A percentile compares a stretch with the other conserved stretches of the same genome.
Evolutionary conservation across 2,888 invertebrate species (phyloP).

Genomic region (Cheilosia impressa): DNA sequence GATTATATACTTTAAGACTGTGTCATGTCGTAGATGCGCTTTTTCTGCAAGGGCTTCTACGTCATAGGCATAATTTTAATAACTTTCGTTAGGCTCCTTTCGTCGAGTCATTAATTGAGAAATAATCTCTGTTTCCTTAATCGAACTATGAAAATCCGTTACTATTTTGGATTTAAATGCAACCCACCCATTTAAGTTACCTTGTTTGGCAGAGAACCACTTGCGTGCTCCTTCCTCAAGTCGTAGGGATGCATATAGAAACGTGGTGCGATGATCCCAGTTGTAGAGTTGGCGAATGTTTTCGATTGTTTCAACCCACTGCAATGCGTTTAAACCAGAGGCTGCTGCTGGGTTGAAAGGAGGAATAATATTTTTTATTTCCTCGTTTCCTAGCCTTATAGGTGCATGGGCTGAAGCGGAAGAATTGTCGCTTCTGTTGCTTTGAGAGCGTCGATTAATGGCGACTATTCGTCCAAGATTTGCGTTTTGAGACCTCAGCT

Average conservation of each 20-base stretch:
- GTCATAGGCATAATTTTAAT: slow-evolving; percentile 23
- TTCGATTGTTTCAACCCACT: slow-evolving; percentile 41
- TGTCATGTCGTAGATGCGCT: neutral
- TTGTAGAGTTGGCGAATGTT: neutral
- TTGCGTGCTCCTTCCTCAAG: neutral
- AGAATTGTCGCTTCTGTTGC: neutral
- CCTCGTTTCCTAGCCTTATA: neutral
- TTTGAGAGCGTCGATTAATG: neutral
- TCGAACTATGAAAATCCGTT: neutral
- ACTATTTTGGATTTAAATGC: slow-evolving; percentile 17
- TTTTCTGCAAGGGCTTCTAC: slow-evolving; percentile 5
- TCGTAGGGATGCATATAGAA: slow-evolving; percentile 14
- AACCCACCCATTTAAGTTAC: slow-evolving; percentile 12
- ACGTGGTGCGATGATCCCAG: slow-evolving; percentile 4
- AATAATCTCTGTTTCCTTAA: neutral
- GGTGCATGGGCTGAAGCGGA: neutral
- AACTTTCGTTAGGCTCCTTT: slow-evolving; percentile 34
- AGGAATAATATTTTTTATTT: slow-evolving; percentile 29
- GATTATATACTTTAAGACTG: slow-evolving; percentile 30
- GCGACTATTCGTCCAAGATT: neutral
- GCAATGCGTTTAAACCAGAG: neutral
- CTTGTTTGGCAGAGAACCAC: neutral
- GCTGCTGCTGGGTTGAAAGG: slow-evolving; percentile 8
- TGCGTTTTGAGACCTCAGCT: neutral
- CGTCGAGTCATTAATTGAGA: slow-evolving; percentile 11